phyloP scores from a whole-genome alignment of 2,888 invertebrate species.

The Pseudolycoriella hygida region DNA sequence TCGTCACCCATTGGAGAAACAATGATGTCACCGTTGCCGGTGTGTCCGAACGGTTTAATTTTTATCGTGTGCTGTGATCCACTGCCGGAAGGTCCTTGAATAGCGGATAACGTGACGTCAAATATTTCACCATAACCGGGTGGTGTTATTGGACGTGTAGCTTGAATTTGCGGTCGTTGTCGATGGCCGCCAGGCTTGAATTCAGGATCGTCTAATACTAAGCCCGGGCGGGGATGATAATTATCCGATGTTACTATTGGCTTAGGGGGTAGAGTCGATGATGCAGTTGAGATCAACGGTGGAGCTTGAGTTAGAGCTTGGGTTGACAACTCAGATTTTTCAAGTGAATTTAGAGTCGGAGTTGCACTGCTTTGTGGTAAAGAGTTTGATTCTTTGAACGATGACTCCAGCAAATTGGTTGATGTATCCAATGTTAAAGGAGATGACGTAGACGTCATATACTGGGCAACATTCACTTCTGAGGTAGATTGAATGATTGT shows the following conservation, averaged over 20 bases:
- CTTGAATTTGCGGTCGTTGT: constrained; percentile 16
- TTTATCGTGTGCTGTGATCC: constrained; percentile 28
- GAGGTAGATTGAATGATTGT: constrained; percentile 22
- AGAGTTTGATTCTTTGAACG: no score
- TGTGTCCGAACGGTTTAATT: constrained; percentile 27
- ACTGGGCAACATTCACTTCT: constrained; percentile 17
- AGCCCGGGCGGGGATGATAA: constrained; percentile 67
- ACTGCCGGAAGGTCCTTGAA: constrained; percentile 55
- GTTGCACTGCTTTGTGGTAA: no score
- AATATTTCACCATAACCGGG: constrained; percentile 60
- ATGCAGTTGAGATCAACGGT: constrained; percentile 7
- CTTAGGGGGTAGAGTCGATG: constrained; percentile 6
- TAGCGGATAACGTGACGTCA: constrained; percentile 73
- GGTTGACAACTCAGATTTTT: no score
- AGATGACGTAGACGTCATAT: constrained; percentile 13
- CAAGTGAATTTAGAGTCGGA: no score
- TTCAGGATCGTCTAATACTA: constrained; percentile 69
- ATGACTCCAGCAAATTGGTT: constrained; percentile 5
- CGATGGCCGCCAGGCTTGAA: constrained; percentile 47
- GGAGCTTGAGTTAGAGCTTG: neutral
- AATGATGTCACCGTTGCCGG: constrained; percentile 46
- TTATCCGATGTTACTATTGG: constrained; percentile 10
- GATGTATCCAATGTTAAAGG: constrained; percentile 14
- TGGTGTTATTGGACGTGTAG: constrained; percentile 14
- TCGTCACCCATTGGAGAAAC: constrained; percentile 63